Base-by-base conservation (phyloP, 2,113 vertebrate species). In the Uria aalge region DNA sequence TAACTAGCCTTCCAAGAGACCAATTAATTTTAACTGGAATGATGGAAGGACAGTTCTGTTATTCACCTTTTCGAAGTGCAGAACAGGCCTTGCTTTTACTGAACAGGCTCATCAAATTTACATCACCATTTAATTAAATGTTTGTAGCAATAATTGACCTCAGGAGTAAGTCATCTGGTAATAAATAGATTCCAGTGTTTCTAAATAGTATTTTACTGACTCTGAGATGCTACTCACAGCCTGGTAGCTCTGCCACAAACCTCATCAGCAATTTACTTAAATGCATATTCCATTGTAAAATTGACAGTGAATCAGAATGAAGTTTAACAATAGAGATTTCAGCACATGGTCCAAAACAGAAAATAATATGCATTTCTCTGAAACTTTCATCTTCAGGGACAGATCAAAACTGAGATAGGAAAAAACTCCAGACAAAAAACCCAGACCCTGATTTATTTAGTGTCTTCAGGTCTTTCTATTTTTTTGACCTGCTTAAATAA, bases 231-330 rank as follows among this genome's bases (percentile, higher is more conserved):
- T 90, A 78, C 84, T 96, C 92, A 92, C 87, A 91, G 76, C 15
- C 45, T 64, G 52, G 30, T 64, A 91, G 79, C 66, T 92, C 90
- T 96, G 79, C 64, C 53, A 81, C 74, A 90, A 79, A 96, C 77
- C 82, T 96, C 72, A 93, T 83, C 81, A 95, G 60, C 50, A 97
- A 90, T 96, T 96, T 96, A 38, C 23, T 96, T 91, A 94, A 93
- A 94, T 73, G 41, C 23, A 74, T 79, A 86, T 94, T 80, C 30
- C 55, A 43, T 67, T 94, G 57, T 93, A 94, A 80, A 96, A 90
- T 22, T 82, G 72, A 64, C 45, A 80, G 56, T 59, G 76, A 86
- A 95, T 55, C 69, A 74, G 47, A 93, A 85, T 16, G 3, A 67
- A 63, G 13, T 88, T 94, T 78, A 90, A 45, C 52, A 67, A 23